Conservation (phyloP, 2,797 vertebrate species). For the Enteromius radiatus region DNA sequence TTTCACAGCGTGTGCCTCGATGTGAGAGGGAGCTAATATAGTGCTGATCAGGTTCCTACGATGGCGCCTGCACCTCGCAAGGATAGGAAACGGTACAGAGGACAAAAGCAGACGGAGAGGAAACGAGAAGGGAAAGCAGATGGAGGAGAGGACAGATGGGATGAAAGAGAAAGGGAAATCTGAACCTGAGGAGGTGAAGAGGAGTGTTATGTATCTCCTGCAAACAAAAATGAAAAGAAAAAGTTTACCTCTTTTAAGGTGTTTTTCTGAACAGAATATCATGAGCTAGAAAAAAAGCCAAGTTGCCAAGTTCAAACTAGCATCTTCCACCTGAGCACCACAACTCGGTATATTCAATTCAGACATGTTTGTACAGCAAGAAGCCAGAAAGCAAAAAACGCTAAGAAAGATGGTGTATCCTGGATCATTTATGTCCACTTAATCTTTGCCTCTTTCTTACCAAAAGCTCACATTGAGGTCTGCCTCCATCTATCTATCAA, state of each 20-base stretch:
- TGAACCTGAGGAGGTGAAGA: conserved; percentile 20
- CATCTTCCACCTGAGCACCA: background rate
- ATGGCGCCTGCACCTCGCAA: conserved; percentile 70
- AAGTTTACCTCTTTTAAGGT: background rate
- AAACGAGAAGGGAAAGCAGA: conserved; percentile 33
- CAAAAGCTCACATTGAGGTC: background rate
- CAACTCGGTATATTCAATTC: rapidly evolving
- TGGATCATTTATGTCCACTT: background rate
- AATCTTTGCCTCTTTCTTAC: background rate
- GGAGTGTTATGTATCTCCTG: background rate
- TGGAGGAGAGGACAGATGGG: conserved; percentile 32
- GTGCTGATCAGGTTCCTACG: conserved; percentile 74
- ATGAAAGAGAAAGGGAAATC: conserved; percentile 22
- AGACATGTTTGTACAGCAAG: background rate
- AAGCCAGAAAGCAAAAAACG: too few relatives aligned
- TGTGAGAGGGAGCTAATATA: conserved; percentile 60
- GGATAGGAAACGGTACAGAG: conserved; percentile 72
- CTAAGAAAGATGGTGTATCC: background rate
- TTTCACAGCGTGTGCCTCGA: conserved; percentile 40
- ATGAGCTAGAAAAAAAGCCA: background rate
- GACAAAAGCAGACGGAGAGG: conserved; percentile 62
- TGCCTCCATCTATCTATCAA: background rate
- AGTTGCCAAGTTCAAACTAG: background rate
- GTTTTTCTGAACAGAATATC: background rate
- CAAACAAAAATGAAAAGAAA: conserved; percentile 10